Evolutionary conservation across 2,113 vertebrate species (phyloP), one percentile per base, ranked within the genome.

Genomic region (Leucosticte australis): DNA sequence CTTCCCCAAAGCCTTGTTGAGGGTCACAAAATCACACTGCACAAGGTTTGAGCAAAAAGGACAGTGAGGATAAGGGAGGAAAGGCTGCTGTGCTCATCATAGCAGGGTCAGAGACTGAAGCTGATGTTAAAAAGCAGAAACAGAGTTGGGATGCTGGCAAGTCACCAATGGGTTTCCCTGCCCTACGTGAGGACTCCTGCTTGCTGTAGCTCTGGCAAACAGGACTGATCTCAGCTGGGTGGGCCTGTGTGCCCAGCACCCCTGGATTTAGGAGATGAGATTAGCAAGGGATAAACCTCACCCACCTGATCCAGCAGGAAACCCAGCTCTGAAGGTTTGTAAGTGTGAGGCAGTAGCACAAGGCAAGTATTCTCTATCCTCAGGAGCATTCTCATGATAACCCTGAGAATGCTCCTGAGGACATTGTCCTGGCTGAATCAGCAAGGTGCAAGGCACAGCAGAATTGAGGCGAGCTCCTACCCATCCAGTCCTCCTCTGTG

Each of bases 111-210:
- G 39, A 63, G 31, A 30, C 47, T 83, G 28, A 80, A 76, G 87
- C 4, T 33, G 27, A 49, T 31, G 24, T 15, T 50, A 74, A 60
- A 55, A 59, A 63, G 7, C 11, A 42, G 5, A 24, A 30, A 42
- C 1, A 17, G 21, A 28, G 22, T n/a, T 27, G 15, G n/a, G 46
- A 56, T 39, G 31, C 21, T 57, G 37, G 9, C 28, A 83, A 53
- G n/a, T 42, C 41, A 42, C 10, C 0, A 0, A 2, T 0, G 4
- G 39, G 9, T 44, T 76, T 64, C 39, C 65, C 33, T 64, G 67
- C 19, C 26, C 37, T 68, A 8, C 11, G 8, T 13, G 3, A 62
- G 35, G 23, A 15, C 5, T 0, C 0, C 28, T 49, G 42, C 55
- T 90, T 70, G 52, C 52, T 2, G 1, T 14, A 12, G 5, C 26